Conservation (phyloP, 2,113 vertebrate genomes). For the Percopsis transmontana region DNA sequence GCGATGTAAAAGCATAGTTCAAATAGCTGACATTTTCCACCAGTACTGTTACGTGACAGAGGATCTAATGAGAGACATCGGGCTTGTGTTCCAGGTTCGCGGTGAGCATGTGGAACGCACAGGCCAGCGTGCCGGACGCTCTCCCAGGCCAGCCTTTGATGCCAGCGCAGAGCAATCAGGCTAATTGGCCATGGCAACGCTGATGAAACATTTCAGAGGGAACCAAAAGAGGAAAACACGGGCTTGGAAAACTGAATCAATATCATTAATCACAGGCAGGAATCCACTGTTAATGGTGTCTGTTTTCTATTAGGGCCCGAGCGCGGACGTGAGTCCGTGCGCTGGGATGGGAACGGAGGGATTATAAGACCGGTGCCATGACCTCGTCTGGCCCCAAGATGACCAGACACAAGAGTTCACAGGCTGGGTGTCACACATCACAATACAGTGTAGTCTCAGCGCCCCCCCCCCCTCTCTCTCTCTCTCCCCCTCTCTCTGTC, state of each 20-base stretch:
- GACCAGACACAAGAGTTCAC: conserved; percentile 61
- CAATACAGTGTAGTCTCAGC: background rate
- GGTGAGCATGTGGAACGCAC: conserved; percentile 49
- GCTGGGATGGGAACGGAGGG: conserved; percentile 40
- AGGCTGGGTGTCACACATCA: conserved; percentile 3
- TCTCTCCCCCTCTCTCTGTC: conserved; percentile 2
- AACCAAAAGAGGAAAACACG: conserved; percentile 68
- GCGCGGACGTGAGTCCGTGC: conserved; percentile 51
- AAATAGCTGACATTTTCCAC: conserved; percentile 65
- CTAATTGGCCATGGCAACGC: conserved; percentile 80
- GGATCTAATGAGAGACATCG: conserved; percentile 68
- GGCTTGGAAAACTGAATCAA: conserved; percentile 79
- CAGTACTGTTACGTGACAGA: conserved; percentile 66
- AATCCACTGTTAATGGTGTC: conserved; percentile 77
- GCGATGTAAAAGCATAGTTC: conserved; percentile 64
- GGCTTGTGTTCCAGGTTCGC: conserved; percentile 67
- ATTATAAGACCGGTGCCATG: conserved; percentile 51
- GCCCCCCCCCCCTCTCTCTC: background rate
- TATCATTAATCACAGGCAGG: conserved; percentile 81
- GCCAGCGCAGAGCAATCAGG: conserved; percentile 77
- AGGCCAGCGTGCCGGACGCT: conserved; percentile 49
- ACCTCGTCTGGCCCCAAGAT: conserved; percentile 58
- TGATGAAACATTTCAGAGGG: conserved; percentile 74
- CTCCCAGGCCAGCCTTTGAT: conserved; percentile 70
- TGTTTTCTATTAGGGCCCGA: conserved; percentile 75